These are phyloP conservation scores for Malurus splendens DNA, from an alignment of 2,797 vertebrate genomes.

Conservation along the genomic window DNA sequence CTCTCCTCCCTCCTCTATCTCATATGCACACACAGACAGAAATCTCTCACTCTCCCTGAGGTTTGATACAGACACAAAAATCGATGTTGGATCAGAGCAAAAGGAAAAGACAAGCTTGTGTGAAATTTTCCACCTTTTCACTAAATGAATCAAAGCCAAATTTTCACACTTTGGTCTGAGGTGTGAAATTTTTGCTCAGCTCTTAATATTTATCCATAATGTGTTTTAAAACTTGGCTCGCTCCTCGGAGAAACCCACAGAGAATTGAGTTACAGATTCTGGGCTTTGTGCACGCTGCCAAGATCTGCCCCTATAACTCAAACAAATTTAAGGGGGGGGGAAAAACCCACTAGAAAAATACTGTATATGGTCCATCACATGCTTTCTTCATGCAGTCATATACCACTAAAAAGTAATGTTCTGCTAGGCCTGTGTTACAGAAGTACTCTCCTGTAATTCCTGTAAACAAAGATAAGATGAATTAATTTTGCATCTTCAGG, in stretches of 20 bases:
- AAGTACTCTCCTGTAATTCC: not conserved
- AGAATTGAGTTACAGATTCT: slow-evolving; percentile 52
- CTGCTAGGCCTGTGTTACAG: not conserved
- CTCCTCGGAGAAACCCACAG: slow-evolving; percentile 24
- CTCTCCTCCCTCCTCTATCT: not conserved
- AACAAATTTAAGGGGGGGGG: not conserved
- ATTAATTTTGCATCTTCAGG: slow-evolving; percentile 4
- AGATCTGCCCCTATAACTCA: slow-evolving; percentile 53
- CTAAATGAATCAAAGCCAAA: slow-evolving; percentile 49
- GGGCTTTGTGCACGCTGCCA: slow-evolving; percentile 46
- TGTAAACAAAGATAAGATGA: slow-evolving; percentile 16
- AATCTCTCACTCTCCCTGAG: not conserved
- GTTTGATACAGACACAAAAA: not conserved
- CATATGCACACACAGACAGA: not conserved
- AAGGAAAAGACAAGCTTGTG: slow-evolving; percentile 35
- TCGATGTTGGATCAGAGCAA: not conserved
- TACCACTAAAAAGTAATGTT: slow-evolving; percentile 33
- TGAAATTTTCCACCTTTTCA: slow-evolving; percentile 54
- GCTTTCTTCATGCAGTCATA: slow-evolving; percentile 50
- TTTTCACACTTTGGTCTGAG: slow-evolving; percentile 54
- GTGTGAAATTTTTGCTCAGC: slow-evolving; percentile 50
- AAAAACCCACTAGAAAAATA: slow-evolving; percentile 26
- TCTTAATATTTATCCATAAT: slow-evolving; percentile 47
- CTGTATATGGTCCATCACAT: slow-evolving; percentile 18
- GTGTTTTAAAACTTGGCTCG: slow-evolving; percentile 38